These are phyloP conservation scores for Pantherophis vulpinus DNA, from an alignment of 2,797 vertebrate genomes.

Conservation along the genomic window DNA sequence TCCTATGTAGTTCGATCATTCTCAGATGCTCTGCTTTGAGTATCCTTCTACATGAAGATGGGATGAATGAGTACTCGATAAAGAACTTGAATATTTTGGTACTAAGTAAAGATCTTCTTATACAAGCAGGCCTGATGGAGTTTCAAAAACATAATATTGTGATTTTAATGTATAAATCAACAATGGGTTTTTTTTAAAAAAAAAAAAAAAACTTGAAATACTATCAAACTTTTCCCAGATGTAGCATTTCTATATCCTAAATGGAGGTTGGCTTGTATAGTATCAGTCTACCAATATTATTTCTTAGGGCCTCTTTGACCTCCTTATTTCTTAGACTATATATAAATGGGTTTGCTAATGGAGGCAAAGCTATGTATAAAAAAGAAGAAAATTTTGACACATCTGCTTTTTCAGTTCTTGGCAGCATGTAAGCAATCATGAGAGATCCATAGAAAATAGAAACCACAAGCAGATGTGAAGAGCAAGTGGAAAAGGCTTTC, in stretches of 20 bases:
- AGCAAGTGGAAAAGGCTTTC: constrained; percentile 51
- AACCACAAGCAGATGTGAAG: constrained; percentile 33
- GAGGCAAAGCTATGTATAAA: constrained; percentile 35
- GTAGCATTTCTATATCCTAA: neutral
- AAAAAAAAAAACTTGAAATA: neutral
- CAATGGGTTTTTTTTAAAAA: neutral
- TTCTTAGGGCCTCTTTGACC: constrained; percentile 40
- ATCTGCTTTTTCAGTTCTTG: neutral
- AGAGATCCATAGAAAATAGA: constrained; percentile 38
- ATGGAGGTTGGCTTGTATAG: neutral
- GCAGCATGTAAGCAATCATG: constrained; percentile 34
- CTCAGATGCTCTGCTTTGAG: neutral
- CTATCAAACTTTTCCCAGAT: neutral
- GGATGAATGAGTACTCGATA: neutral
- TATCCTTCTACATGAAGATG: neutral
- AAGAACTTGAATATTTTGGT: neutral
- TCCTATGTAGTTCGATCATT: neutral
- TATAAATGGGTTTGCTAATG: constrained; percentile 40
- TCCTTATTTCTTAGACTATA: constrained; percentile 49
- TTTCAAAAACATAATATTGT: neutral
- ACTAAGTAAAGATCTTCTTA: neutral
- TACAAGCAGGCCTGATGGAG: neutral
- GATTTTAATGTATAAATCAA: neutral
- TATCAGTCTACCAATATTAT: neutral
- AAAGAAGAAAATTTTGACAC: constrained; percentile 41